Conservation (phyloP, 2,888 invertebrate genomes). For the Philereme transversata region DNA sequence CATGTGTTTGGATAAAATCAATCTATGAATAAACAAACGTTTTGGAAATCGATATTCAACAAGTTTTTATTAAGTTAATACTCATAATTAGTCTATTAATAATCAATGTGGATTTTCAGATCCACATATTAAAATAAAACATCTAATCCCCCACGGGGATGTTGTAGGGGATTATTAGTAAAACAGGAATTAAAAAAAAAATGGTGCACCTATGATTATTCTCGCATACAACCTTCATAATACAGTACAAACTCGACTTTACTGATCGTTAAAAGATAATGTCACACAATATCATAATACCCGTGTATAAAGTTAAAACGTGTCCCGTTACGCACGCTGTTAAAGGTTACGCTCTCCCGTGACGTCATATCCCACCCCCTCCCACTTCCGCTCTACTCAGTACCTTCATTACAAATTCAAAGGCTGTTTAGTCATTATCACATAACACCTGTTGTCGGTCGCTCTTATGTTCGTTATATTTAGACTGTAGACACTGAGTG, state of each 20-base stretch:
- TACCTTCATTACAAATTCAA: conserved; percentile 75
- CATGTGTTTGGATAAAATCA: no score
- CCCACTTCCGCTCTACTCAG: conserved; percentile 54
- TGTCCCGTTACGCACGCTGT: conserved; percentile 39
- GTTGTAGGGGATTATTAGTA: no score
- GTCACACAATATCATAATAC: conserved; percentile 37
- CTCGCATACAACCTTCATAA: neutral
- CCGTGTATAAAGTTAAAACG: conserved; percentile 37
- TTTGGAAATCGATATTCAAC: no score
- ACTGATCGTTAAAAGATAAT: conserved; percentile 39
- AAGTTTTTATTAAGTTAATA: no score
- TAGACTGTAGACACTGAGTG: conserved; percentile 25
- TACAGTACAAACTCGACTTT: conserved; percentile 23
- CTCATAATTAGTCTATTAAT: no score
- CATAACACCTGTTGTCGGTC: conserved; percentile 74
- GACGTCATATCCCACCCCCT: conserved; percentile 52
- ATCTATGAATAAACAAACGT: no score
- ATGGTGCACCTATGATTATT: conserved; percentile 3
- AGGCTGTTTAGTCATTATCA: conserved; percentile 79
- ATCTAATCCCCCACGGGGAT: no score
- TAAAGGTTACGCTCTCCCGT: conserved; percentile 39
- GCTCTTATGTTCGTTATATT: conserved; percentile 48
- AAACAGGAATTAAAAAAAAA: neutral
- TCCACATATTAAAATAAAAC: no score
- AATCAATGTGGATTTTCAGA: no score